Conservation (phyloP, 2,888 invertebrate genomes). For the Taphrorychus bicolor region DNA sequence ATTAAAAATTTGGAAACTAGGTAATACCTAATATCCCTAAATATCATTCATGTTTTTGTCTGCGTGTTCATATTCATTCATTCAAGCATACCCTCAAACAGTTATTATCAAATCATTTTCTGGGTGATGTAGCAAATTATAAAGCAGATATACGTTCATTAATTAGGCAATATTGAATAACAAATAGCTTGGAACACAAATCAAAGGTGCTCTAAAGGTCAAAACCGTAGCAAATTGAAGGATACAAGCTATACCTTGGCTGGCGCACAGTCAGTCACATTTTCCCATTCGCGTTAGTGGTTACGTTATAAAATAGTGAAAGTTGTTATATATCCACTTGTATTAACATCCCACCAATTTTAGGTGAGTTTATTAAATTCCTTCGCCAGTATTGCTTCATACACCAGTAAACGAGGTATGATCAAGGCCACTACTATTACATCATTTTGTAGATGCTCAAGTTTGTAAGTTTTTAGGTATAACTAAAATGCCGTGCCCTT, state of each 20-base stretch:
- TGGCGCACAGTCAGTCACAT: neutral
- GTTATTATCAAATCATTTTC: too few relatives aligned
- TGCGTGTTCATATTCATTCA: too few relatives aligned
- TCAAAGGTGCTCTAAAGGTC: too few relatives aligned
- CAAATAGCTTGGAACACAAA: too few relatives aligned
- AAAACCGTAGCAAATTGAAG: neutral
- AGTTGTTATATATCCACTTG: neutral
- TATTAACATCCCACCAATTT: constrained; percentile 9
- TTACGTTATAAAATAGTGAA: neutral
- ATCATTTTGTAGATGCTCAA: constrained; percentile 13
- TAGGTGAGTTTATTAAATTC: constrained; percentile 13
- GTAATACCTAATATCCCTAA: too few relatives aligned
- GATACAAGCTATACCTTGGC: neutral
- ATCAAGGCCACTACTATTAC: constrained; percentile 16
- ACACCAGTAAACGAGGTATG: constrained; percentile 18
- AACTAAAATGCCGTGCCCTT: constrained; percentile 84
- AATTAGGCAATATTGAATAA: neutral
- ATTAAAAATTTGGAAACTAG: too few relatives aligned
- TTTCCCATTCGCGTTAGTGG: neutral
- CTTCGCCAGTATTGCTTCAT: constrained; percentile 13
- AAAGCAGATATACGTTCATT: too few relatives aligned
- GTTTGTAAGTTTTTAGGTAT: constrained; percentile 38
- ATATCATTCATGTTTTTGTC: too few relatives aligned
- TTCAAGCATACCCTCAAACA: too few relatives aligned
- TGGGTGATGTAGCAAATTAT: too few relatives aligned